Evolutionary conservation across 1,140 invertebrate species (phyloP).

Genomic region (Gryon sp.): DNA sequence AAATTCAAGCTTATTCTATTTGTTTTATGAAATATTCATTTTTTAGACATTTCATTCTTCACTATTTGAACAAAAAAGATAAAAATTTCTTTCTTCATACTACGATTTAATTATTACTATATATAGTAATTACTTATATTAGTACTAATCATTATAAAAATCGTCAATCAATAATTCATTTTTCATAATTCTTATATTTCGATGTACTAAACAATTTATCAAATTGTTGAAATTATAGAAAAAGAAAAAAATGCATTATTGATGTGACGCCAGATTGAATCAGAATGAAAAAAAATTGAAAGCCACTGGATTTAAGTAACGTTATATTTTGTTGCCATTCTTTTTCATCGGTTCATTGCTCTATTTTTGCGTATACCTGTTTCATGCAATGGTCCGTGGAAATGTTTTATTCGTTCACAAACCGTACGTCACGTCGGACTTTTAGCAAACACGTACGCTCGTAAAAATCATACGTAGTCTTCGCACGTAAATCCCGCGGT

Average conservation of each 20-base stretch:
- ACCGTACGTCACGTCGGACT: constrained; percentile 55
- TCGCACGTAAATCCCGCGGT: constrained; percentile 62
- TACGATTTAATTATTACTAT: too few relatives aligned
- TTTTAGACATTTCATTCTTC: too few relatives aligned
- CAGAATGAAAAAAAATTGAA: constrained; percentile 26
- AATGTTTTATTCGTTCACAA: constrained; percentile 49
- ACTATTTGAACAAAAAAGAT: too few relatives aligned
- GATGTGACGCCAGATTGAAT: constrained; percentile 6
- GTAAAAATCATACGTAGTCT: constrained; percentile 72
- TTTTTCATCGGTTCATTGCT: constrained; percentile 4
- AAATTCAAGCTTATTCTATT: constrained; percentile 11
- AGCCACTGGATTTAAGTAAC: constrained; percentile 13
- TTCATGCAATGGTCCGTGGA: constrained; percentile 38
- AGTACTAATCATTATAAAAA: too few relatives aligned
- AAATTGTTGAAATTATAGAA: too few relatives aligned
- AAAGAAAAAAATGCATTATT: too few relatives aligned
- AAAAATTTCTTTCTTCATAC: too few relatives aligned
- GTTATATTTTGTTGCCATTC: constrained; percentile 6
- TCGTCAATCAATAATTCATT: too few relatives aligned
- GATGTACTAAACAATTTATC: too few relatives aligned
- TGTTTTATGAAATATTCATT: constrained; percentile 1
- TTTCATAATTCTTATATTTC: too few relatives aligned
- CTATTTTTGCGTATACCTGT: constrained; percentile 35
- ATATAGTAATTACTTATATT: too few relatives aligned
- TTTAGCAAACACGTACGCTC: constrained; percentile 67